These are phyloP conservation scores for Megaceryle alcyon DNA, from an alignment of 2,797 vertebrate species.

Conservation along the genomic window DNA sequence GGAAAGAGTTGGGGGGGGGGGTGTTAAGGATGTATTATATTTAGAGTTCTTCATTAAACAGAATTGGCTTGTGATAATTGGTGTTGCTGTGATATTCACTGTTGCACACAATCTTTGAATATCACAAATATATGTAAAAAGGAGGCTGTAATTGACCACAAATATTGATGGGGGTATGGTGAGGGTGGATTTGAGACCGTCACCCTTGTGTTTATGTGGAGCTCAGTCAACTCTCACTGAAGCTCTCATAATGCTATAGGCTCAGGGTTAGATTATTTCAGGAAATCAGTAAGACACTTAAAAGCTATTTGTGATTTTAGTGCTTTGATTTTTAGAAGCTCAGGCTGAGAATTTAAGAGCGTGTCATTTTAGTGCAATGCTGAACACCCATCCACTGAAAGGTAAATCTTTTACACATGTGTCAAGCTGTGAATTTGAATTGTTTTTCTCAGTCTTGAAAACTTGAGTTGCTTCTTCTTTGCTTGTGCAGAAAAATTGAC, in stretches of 20 bases:
- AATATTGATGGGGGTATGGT: neutral
- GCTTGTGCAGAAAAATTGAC: neutral
- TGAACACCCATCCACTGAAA: neutral
- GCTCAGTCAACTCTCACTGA: neutral
- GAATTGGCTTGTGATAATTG: neutral
- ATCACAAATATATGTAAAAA: neutral
- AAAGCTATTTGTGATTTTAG: neutral
- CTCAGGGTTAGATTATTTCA: neutral
- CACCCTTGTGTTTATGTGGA: neutral
- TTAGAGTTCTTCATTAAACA: neutral
- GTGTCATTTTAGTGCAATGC: neutral
- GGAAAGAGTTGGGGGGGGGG: neutral
- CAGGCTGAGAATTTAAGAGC: neutral
- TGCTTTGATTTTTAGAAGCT: neutral
- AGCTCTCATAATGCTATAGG: neutral
- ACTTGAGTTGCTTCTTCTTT: neutral
- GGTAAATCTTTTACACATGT: neutral
- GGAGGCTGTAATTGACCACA: neutral
- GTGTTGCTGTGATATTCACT: neutral
- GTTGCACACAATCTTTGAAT: neutral
- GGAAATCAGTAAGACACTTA: neutral
- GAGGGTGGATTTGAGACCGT: neutral
- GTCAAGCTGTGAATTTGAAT: neutral
- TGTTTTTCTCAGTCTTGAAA: neutral
- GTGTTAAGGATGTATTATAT: neutral